phyloP scores from a whole-genome alignment of 1,140 invertebrate species.

The Hermetia illucens region DNA sequence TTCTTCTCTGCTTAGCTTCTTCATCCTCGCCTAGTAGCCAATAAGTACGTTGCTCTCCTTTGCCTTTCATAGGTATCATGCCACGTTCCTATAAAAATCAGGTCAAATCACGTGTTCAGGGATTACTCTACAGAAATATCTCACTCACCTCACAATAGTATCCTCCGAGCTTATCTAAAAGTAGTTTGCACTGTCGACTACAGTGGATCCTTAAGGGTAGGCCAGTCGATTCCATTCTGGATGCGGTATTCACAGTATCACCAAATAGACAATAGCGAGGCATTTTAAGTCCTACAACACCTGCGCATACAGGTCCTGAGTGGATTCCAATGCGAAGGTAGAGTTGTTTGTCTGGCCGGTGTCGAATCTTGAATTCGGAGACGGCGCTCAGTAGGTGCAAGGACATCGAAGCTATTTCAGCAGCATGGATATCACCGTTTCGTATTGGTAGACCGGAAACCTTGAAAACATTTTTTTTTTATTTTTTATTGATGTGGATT shows the following conservation, averaged over 20 bases:
- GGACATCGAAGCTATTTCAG: constrained; percentile 88
- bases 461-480: constrained; percentile 31
- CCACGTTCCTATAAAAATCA: constrained; percentile 54
- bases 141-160: constrained; percentile 37
- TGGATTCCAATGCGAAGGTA: constrained; percentile 85
- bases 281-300: constrained; percentile 92
- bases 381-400: constrained; percentile 69
- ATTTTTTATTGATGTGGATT: not conserved
- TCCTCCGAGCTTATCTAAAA: constrained; percentile 64
- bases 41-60: constrained; percentile 70
- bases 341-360: constrained; percentile 69
- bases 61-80: constrained; percentile 71
- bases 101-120: not conserved
- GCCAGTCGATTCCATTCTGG: constrained; percentile 86
- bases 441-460: constrained; percentile 71
- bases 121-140: not conserved
- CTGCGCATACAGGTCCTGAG: constrained; percentile 49
- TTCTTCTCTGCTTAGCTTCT: constrained; percentile 34
- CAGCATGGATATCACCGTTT: constrained; percentile 69
- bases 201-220: constrained; percentile 78
- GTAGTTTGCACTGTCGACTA: constrained; percentile 53
- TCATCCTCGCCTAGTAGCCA: constrained; percentile 71
- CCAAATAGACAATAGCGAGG: constrained; percentile 90
- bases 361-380: constrained; percentile 72
- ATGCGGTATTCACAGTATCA: constrained; percentile 88